phyloP scores from a whole-genome alignment of 2,797 vertebrate species.

The Clarias fuscus region DNA sequence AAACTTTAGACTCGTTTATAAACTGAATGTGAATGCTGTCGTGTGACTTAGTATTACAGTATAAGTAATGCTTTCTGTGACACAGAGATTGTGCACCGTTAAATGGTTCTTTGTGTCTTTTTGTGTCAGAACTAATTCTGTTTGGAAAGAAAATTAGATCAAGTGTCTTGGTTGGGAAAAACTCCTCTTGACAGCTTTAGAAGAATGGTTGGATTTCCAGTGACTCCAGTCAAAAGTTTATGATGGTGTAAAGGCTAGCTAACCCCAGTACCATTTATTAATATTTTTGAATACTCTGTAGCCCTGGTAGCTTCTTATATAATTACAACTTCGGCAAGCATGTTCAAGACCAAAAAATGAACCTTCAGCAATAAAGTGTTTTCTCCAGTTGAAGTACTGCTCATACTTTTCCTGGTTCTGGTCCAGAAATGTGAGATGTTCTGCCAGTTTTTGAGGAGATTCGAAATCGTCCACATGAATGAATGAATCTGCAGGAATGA shows the following conservation, averaged over 20 bases:
- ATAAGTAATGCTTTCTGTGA: too few species aligned
- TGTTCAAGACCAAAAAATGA: neutral
- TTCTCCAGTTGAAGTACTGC: conserved; percentile 48
- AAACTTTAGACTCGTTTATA: too few species aligned
- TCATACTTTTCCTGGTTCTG: conserved; percentile 42
- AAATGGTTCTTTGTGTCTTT: neutral
- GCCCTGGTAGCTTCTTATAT: conserved; percentile 7
- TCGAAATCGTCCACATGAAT: conserved; percentile 58
- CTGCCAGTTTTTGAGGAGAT: conserved; percentile 50
- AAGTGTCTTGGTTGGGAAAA: neutral
- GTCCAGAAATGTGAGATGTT: conserved; percentile 47
- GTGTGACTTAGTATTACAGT: too few species aligned
- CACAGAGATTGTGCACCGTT: too few species aligned
- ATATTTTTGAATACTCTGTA: conserved; percentile 37
- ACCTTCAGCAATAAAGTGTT: neutral
- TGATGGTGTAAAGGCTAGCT: neutral
- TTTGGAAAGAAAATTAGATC: neutral
- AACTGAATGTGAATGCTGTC: too few species aligned
- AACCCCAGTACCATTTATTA: conserved; percentile 53
- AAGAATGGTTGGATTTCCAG: neutral
- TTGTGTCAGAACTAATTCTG: neutral
- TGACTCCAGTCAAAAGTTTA: neutral
- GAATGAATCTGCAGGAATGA: conserved; percentile 50
- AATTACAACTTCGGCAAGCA: conserved; percentile 39
- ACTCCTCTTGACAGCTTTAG: too few species aligned